Evolutionary conservation across 2,113 vertebrate genomes (phyloP), one percentile per base, ranked within the genome.

Genomic region (Recurvirostra avosetta): DNA sequence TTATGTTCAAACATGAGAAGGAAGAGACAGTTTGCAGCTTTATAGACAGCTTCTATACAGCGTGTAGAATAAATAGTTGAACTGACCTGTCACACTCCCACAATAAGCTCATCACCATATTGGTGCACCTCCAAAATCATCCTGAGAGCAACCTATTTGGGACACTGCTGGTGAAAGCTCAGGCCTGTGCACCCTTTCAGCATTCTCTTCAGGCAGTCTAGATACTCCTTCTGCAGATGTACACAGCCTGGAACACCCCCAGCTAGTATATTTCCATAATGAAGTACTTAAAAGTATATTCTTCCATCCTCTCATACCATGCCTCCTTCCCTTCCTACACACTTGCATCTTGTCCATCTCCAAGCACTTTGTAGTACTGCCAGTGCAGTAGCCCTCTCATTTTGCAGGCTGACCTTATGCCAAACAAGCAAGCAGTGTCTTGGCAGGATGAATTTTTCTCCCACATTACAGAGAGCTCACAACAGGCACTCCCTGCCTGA

Each of bases 401-500:
- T 84, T 90, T 90, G 56, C 49, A 50, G 62, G 15, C 40, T 67
- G 67, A 53, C 53, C 0, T 0, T 56, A 30, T 27, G 68, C 38
- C 59, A 81, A 52, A 63, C 23, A 73, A 63, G 59, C 29, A 75
- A 79, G 32, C 2, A 0, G 15, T 38, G 53, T 38, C 41, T 71
- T 52, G 36, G 82, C 72, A 72, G 58, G 41, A 58, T 76, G 38
- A 32, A 25, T 76, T 85, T 79, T 58, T 26, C 26, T 83, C 30
- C 58, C 26, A 38, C 23, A n/a, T 94, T 71, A 18, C 68, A 55
- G 53, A 52, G 52, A 43, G 87, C 49, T 58, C 30, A 52, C 15
- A 41, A 30, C 0, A 0, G 55, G 22, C 49, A 59, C 38, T 83
- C 56, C n/a, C 27, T 65, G 49, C 32, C 0, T 38, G 1, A 53